Evolutionary conservation across 1,140 invertebrate species (phyloP).

Genomic region (Drosophila melanica): DNA sequence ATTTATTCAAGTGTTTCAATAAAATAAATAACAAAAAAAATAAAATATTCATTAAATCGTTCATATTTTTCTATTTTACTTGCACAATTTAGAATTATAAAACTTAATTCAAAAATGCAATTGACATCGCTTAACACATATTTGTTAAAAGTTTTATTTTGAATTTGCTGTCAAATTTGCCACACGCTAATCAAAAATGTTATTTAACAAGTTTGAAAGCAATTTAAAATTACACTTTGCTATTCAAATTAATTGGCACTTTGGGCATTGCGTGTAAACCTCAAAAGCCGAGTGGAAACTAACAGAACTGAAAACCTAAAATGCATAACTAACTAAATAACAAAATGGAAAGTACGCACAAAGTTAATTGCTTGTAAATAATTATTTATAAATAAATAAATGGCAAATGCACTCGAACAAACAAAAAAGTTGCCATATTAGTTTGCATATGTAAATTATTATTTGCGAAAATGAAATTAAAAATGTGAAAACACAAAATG

Average conservation of each 20-base stretch:
- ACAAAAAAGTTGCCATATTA: conserved; percentile 12
- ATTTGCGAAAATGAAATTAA: conserved; percentile 72
- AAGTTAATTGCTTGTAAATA: conserved; percentile 81
- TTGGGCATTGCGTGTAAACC: conserved; percentile 22
- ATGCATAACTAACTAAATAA: conserved; percentile 47
- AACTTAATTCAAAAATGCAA: background rate
- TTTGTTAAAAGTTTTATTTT: background rate
- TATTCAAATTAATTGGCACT: conserved; percentile 48
- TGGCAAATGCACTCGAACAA: conserved; percentile 65
- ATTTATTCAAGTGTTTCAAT: too few relatives aligned
- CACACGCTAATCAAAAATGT: conserved; percentile 18
- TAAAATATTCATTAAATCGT: too few relatives aligned
- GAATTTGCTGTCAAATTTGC: background rate
- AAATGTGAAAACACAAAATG: conserved; percentile 57
- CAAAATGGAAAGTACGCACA: conserved; percentile 48
- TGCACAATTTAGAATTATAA: too few relatives aligned
- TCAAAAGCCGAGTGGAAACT: conserved; percentile 13
- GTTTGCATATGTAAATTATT: conserved; percentile 64
- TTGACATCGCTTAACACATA: background rate
- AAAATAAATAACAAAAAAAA: too few relatives aligned
- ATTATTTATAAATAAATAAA: conserved; percentile 78
- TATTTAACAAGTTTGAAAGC: background rate
- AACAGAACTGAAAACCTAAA: conserved; percentile 39
- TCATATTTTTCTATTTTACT: too few relatives aligned
- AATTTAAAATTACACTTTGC: conserved; percentile 20